Conservation (phyloP, 2,888 invertebrate genomes). For the Drosophila mettleri region DNA sequence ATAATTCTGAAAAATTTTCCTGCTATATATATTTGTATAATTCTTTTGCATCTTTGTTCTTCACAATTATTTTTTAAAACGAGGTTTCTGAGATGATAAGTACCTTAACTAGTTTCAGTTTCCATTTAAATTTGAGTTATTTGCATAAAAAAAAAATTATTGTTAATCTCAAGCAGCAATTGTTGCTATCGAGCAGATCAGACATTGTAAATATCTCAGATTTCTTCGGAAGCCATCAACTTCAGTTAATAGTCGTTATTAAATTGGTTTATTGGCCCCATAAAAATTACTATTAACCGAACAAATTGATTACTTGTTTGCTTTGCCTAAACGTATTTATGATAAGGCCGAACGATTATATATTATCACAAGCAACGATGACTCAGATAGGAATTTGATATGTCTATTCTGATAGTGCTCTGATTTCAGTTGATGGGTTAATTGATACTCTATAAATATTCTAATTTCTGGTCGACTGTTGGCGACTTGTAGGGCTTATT, state of each 20-base stretch:
- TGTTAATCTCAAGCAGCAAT: slow-evolving; percentile 6
- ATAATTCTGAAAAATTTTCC: too few relatives aligned
- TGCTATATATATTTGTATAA: too few relatives aligned
- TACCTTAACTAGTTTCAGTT: neutral
- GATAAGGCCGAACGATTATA: slow-evolving; percentile 36
- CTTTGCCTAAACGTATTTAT: slow-evolving; percentile 2
- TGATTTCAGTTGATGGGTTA: neutral
- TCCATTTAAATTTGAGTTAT: slow-evolving; percentile 1
- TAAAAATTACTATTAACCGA: slow-evolving; percentile 26
- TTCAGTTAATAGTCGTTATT: slow-evolving; percentile 14
- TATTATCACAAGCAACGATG: slow-evolving; percentile 11
- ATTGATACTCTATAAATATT: neutral
- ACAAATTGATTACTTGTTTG: slow-evolving; percentile 34
- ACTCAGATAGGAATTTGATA: slow-evolving; percentile 31
- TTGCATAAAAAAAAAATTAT: slow-evolving; percentile 5
- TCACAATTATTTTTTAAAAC: neutral
- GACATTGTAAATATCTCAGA: slow-evolving; percentile 22
- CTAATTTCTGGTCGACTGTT: too few relatives aligned
- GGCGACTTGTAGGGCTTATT: too few relatives aligned
- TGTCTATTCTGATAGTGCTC: neutral
- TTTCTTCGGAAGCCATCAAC: neutral
- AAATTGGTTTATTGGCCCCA: slow-evolving; percentile 40
- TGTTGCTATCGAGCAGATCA: neutral
- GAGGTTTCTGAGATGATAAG: neutral
- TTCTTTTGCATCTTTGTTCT: too few relatives aligned